Evolutionary conservation across 2,113 vertebrate species (phyloP).

Genomic region (Rattus norvegicus): GRCr8 NC_086021.1:94379501-94380000

Average conservation of each 20-base stretch:
- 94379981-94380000: fast-evolving
- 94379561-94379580: background rate
- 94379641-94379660: background rate
- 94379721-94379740: background rate
- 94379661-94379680: too few species aligned
- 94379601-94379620: background rate
- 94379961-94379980: background rate
- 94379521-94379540: background rate
- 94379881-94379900: background rate
- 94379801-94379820: background rate
- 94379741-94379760: background rate
- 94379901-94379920: background rate
- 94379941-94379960: background rate
- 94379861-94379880: background rate
- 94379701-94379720: background rate
- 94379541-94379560: background rate
- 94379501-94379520: background rate
- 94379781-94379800: background rate
- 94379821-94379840: background rate
- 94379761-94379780: background rate
- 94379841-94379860: background rate
- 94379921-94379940: background rate
- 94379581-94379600: fast-evolving
- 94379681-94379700: background rate
- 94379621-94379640: background rate